These are phyloP conservation scores for Pseudachorutes palmiensis DNA, from an alignment of 1,140 invertebrate genomes.

Conservation along the genomic window DNA sequence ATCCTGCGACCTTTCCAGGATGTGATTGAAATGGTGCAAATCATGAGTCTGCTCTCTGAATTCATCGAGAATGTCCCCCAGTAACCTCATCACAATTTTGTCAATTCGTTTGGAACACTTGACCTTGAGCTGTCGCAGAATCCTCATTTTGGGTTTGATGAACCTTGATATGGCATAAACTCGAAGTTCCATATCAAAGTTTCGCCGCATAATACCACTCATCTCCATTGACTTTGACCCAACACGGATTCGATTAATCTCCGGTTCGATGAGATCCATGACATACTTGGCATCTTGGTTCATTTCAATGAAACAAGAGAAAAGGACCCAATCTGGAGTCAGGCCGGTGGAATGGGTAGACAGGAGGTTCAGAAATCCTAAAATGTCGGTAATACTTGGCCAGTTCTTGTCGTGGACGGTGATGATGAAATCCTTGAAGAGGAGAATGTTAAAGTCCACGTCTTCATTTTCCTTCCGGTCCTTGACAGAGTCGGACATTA, in stretches of 20 bases:
- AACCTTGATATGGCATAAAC: conserved; percentile 12
- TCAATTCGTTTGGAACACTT: conserved; percentile 16
- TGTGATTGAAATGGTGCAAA: conserved; percentile 14
- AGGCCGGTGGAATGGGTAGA: neutral
- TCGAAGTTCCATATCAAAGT: conserved; percentile 17
- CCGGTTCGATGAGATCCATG: conserved; percentile 4
- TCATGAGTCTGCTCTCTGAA: conserved; percentile 13
- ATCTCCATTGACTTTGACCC: conserved; percentile 9
- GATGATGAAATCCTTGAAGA: conserved; percentile 17
- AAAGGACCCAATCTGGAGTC: conserved; percentile 21
- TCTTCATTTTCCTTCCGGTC: conserved; percentile 5
- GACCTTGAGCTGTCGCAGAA: conserved; percentile 11
- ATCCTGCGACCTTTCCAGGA: conserved; percentile 19
- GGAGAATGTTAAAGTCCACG: conserved; percentile 20
- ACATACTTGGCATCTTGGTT: conserved; percentile 20
- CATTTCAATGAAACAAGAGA: conserved; percentile 18
- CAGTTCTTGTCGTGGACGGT: conserved; percentile 17
- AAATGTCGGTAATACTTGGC: conserved; percentile 12
- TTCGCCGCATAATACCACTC: neutral
- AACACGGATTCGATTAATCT: conserved; percentile 2
- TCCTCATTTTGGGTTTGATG: conserved; percentile 16
- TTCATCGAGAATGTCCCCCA: conserved; percentile 9
- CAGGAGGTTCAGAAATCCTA: conserved; percentile 17
- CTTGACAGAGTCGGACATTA: neutral
- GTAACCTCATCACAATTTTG: conserved; percentile 2